Evolutionary conservation across 2,113 vertebrate species (phyloP).

Genomic region (Sisor rabdophorus): DNA sequence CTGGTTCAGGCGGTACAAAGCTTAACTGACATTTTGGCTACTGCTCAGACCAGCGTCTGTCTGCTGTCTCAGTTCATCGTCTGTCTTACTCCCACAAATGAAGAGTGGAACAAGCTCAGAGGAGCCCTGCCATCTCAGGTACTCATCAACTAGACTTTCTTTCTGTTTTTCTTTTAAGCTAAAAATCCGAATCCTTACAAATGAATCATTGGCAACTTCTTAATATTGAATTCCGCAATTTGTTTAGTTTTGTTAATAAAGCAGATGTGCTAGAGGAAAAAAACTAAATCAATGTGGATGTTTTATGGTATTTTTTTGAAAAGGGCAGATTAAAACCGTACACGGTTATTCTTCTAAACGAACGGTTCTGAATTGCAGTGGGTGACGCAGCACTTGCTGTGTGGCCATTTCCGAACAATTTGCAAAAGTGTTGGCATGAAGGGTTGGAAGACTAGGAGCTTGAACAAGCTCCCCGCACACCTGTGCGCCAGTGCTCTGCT

Average conservation of each 20-base stretch:
- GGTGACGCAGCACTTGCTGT: slow-evolving; percentile 80
- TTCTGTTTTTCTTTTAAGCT: background rate
- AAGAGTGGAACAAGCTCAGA: slow-evolving; percentile 79
- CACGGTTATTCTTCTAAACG: slow-evolving; percentile 9
- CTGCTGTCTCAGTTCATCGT: slow-evolving; percentile 70
- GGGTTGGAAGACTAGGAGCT: slow-evolving; percentile 64
- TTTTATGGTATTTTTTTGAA: background rate
- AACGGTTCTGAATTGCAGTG: slow-evolving; percentile 70
- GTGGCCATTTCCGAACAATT: slow-evolving; percentile 75
- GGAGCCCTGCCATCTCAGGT: slow-evolving; percentile 82
- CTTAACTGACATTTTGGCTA: slow-evolving; percentile 71
- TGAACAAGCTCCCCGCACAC: slow-evolving; percentile 77
- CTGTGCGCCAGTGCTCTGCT: slow-evolving; percentile 80
- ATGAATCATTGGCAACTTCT: background rate
- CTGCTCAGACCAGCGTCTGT: slow-evolving; percentile 60
- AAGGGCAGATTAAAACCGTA: too few species aligned
- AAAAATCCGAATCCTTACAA: background rate
- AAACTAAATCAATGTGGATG: background rate
- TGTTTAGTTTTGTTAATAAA: background rate
- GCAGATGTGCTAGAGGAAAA: background rate
- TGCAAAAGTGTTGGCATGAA: slow-evolving; percentile 68
- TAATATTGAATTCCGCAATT: background rate
- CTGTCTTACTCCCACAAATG: slow-evolving; percentile 66
- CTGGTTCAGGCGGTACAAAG: slow-evolving; percentile 75
- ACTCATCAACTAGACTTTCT: background rate